These are phyloP conservation scores for Chloroceryle inda DNA, from an alignment of 2,797 vertebrate species.

Conservation along the genomic window DNA sequence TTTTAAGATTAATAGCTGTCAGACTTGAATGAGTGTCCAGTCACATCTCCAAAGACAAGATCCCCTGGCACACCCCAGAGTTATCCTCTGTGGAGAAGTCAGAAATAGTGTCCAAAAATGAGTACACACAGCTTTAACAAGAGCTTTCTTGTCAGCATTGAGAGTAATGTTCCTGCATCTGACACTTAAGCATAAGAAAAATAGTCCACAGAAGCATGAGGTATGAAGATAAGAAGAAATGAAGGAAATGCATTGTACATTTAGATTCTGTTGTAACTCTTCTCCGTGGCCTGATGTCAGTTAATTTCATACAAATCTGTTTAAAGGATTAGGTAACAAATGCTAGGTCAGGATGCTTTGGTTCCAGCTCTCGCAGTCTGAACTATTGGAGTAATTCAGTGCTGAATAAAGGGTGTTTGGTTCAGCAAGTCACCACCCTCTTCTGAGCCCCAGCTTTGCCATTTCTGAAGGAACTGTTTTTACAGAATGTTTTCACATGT, in stretches of 20 bases:
- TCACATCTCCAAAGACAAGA: not conserved
- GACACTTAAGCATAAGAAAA: not conserved
- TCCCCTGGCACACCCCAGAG: not conserved
- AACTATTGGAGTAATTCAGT: not conserved
- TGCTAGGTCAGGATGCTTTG: not conserved
- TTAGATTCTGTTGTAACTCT: not conserved
- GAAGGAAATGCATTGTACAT: not conserved
- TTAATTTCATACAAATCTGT: not conserved
- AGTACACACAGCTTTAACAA: not conserved
- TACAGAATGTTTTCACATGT: not conserved
- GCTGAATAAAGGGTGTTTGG: not conserved
- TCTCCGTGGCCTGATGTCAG: not conserved
- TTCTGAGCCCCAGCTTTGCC: not conserved
- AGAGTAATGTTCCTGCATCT: not conserved
- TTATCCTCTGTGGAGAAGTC: not conserved
- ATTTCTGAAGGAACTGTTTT: not conserved
- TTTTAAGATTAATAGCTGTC: not conserved
- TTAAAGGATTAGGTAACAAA: not conserved
- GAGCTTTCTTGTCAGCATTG: not conserved
- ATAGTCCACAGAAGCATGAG: not conserved
- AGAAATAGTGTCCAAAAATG: not conserved
- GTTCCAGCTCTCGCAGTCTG: not conserved
- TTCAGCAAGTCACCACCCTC: not conserved
- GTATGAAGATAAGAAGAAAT: not conserved
- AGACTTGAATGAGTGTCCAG: not conserved